Percentiles rank a stretch among this genome's conserved stretches.
These are phyloP conservation scores for Tapera naevia DNA, from an alignment of 2,797 vertebrate genomes.

Conservation along the genomic window DNA sequence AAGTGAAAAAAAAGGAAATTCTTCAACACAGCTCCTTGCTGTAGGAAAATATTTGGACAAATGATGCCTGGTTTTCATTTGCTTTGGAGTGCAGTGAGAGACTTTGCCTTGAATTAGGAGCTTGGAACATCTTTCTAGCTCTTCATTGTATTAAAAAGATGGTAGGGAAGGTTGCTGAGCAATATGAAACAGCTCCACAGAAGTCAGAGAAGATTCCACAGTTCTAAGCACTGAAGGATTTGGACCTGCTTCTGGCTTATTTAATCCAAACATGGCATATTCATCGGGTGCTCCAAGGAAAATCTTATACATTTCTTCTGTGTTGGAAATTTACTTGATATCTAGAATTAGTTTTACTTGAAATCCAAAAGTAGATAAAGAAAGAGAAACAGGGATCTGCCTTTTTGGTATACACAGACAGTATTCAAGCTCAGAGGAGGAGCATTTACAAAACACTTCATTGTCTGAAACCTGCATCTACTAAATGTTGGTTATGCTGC, in stretches of 20 bases:
- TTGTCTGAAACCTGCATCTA: neutral
- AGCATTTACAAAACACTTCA: neutral
- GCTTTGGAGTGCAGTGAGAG: neutral
- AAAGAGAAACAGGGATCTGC: neutral
- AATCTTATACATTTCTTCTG: neutral
- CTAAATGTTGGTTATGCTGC: neutral
- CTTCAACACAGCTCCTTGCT: neutral
- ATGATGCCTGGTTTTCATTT: constrained; percentile 17
- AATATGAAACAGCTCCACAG: neutral
- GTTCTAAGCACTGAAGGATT: neutral
- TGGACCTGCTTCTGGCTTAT: neutral
- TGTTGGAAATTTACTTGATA: neutral
- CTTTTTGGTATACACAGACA: neutral
- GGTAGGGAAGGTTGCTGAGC: neutral
- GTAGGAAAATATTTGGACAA: neutral
- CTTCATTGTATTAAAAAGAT: neutral
- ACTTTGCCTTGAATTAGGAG: neutral
- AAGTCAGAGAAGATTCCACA: neutral
- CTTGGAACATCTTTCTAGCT: neutral
- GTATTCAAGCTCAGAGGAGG: neutral
- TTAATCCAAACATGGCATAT: neutral
- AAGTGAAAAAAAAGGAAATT: neutral
- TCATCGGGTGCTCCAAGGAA: neutral
- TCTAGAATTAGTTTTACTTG: neutral
- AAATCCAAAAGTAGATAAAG: neutral